Conservation (phyloP, 2,888 invertebrate genomes). For the Luperina nickerlii region DNA sequence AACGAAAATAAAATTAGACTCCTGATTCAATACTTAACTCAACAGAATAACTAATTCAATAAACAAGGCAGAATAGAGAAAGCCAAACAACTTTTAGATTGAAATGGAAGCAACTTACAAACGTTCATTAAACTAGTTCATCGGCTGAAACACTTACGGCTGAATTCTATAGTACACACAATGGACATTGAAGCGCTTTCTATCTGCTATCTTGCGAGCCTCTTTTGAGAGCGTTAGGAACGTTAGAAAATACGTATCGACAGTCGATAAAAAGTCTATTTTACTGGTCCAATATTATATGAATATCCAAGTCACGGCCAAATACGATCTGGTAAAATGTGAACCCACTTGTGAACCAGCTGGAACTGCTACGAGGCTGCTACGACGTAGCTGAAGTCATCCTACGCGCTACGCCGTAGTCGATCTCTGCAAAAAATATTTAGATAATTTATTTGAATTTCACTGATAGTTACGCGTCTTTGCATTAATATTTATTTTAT, state of each 20-base stretch:
- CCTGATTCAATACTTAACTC: background rate
- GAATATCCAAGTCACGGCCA: background rate
- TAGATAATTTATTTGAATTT: background rate
- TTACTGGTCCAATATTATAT: background rate
- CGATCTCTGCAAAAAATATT: background rate
- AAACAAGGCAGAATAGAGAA: conserved; percentile 15
- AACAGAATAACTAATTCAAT: conserved; percentile 30
- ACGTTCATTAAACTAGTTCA: conserved; percentile 63
- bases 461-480: background rate
- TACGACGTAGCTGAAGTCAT: conserved; percentile 10
- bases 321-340: background rate
- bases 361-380: background rate
- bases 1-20: background rate
- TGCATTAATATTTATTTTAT: background rate
- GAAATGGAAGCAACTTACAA: conserved; percentile 37
- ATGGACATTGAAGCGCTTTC: conserved; percentile 65
- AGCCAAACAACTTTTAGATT: conserved; percentile 39
- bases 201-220: conserved; percentile 65
- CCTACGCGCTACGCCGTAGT: conserved; percentile 12
- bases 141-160: conserved; percentile 61
- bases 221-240: conserved; percentile 51
- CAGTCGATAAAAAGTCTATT: conserved; percentile 25
- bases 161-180: conserved; percentile 57
- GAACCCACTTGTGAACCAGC: background rate
- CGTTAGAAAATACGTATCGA: conserved; percentile 22